Conservation (phyloP, 2,797 vertebrate species). For the Galagoides demidoff region DNA sequence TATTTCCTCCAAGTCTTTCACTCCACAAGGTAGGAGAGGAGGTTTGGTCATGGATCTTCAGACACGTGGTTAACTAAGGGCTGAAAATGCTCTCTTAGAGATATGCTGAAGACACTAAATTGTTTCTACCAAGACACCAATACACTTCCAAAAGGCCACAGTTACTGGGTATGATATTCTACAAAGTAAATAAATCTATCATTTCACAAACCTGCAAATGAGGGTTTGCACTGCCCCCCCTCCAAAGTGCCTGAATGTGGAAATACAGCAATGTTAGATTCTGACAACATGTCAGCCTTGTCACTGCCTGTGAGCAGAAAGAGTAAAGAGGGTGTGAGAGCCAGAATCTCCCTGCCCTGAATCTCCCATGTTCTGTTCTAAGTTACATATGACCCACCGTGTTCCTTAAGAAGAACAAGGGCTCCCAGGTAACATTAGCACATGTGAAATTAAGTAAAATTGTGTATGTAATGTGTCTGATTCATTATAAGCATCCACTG, state of each 20-base stretch:
- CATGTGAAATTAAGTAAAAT: not conserved
- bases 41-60: too few species aligned
- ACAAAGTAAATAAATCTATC: not conserved
- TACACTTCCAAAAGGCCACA: not conserved
- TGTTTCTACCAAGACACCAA: not conserved
- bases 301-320: not conserved
- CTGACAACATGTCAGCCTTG: not conserved
- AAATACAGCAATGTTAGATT: not conserved
- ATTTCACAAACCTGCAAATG: not conserved
- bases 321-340: not conserved
- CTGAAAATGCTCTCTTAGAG: not conserved
- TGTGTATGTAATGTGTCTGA: not conserved
- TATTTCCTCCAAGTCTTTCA: not conserved
- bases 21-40: not conserved
- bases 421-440: not conserved
- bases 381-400: not conserved
- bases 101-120: not conserved
- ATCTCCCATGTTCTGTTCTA: not conserved
- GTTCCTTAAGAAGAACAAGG: not conserved
- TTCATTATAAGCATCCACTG: not conserved
- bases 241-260: not conserved
- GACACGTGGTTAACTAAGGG: not conserved
- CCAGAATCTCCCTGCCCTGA: not conserved
- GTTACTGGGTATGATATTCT: not conserved
- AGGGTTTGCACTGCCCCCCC: not conserved